Conservation (phyloP, 2,113 vertebrate species). For the Tenebrosternarchus preto region DNA sequence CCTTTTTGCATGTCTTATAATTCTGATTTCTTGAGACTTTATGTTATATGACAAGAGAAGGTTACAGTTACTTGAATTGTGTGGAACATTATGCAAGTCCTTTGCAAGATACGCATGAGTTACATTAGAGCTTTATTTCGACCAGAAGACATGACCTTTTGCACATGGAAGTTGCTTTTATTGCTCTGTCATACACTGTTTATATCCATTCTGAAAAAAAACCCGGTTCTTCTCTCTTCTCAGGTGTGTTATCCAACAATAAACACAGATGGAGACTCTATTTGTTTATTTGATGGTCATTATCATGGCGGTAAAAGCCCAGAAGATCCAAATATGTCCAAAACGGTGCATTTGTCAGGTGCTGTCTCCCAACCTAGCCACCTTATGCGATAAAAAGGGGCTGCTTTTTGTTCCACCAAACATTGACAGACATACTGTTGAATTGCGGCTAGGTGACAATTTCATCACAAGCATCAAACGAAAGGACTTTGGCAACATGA, state of each 20-base stretch:
- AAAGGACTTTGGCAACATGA: slow-evolving; percentile 99
- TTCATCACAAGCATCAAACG: slow-evolving; percentile 95
- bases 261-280: slow-evolving; percentile 90
- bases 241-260: slow-evolving; percentile 82
- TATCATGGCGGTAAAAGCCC: slow-evolving; percentile 85
- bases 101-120: background rate
- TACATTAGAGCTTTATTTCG: background rate
- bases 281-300: slow-evolving; percentile 91
- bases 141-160: slow-evolving; percentile 10
- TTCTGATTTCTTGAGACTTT: slow-evolving; percentile 33
- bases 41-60: slow-evolving; percentile 2
- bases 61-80: background rate
- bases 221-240: slow-evolving; percentile 47
- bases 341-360: slow-evolving; percentile 97
- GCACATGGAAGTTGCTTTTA: background rate
- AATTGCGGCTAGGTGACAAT: slow-evolving; percentile 94
- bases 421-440: slow-evolving; percentile 96
- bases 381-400: slow-evolving; percentile 97
- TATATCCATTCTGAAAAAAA: slow-evolving; percentile 15
- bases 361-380: slow-evolving; percentile 95
- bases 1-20: slow-evolving; percentile 58
- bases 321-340: slow-evolving; percentile 96
- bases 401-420: slow-evolving; percentile 96
- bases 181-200: background rate
- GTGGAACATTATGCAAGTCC: slow-evolving; percentile 7